Conservation (phyloP, 1,140 invertebrate genomes). For the Drosophila navojoa region DNA sequence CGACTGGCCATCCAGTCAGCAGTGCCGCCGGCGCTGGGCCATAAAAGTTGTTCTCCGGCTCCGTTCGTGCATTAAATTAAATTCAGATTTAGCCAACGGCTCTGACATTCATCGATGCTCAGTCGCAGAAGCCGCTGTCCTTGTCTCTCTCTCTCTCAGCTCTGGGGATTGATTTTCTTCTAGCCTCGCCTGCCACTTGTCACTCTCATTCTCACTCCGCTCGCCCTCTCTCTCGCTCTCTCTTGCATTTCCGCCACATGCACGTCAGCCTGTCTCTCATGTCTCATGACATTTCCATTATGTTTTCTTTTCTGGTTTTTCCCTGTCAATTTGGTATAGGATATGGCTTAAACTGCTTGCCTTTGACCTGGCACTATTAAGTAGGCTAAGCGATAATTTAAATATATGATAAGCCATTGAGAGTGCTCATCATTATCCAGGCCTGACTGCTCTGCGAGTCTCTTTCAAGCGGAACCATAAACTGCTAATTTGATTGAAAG, state of each 20-base stretch:
- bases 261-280: constrained; percentile 67
- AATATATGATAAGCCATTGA: constrained; percentile 26
- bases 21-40: constrained; percentile 26
- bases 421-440: not conserved
- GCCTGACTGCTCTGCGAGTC: constrained; percentile 8
- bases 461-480: constrained; percentile 19
- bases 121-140: constrained; percentile 31
- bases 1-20: constrained; percentile 22
- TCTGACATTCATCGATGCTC: constrained; percentile 52
- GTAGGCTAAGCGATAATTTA: constrained; percentile 43
- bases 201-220: constrained; percentile 20
- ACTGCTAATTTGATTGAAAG: constrained; percentile 10
- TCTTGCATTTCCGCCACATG: constrained; percentile 67
- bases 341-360: constrained; percentile 30
- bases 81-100: constrained; percentile 76
- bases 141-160: constrained; percentile 55
- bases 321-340: constrained; percentile 17
- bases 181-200: constrained; percentile 59
- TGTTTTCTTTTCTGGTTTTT: constrained; percentile 33
- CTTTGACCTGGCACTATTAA: constrained; percentile 12
- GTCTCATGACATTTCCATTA: constrained; percentile 58
- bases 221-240: not conserved
- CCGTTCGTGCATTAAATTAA: constrained; percentile 82
- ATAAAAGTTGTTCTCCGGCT: constrained; percentile 69
- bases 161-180: constrained; percentile 11